Conservation (phyloP, 2,888 invertebrate species). For the Frankliniella intonsa region DNA sequence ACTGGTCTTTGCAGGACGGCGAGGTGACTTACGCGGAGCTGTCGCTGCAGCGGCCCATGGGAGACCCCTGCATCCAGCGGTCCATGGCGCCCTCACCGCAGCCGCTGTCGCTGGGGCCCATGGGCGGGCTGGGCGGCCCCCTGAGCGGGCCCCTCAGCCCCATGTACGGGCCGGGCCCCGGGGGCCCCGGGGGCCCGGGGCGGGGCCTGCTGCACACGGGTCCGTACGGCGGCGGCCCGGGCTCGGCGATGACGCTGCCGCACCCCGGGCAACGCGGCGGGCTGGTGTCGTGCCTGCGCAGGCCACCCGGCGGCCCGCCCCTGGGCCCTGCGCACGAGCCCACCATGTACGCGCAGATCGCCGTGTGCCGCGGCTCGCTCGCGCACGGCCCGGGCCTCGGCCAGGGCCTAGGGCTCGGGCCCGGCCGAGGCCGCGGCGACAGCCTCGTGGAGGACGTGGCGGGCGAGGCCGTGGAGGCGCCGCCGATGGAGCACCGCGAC, state of each 20-base stretch:
- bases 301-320: conserved; percentile 36
- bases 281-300: conserved; percentile 46
- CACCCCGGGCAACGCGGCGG: conserved; percentile 39
- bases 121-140: not conserved
- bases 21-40: conserved; percentile 57
- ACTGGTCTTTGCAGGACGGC: conserved; percentile 45
- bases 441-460: conserved; percentile 7
- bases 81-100: conserved; percentile 1
- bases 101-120: conserved; percentile 4
- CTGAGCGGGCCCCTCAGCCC: not conserved
- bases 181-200: conserved; percentile 34
- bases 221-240: conserved; percentile 35
- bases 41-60: conserved; percentile 45
- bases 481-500: conserved; percentile 37
- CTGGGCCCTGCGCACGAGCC: conserved; percentile 49
- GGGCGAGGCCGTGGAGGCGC: conserved; percentile 34
- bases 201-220: conserved; percentile 28
- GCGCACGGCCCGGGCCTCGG: conserved; percentile 29
- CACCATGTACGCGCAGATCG: conserved; percentile 55
- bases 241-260: conserved; percentile 40
- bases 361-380: conserved; percentile 42
- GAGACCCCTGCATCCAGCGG: conserved; percentile 38
- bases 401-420: not conserved
- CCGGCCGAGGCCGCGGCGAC: not conserved
- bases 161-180: conserved; percentile 38